Base-by-base conservation (phyloP, 2,113 vertebrate species). In the Rhipidura dahli region DNA sequence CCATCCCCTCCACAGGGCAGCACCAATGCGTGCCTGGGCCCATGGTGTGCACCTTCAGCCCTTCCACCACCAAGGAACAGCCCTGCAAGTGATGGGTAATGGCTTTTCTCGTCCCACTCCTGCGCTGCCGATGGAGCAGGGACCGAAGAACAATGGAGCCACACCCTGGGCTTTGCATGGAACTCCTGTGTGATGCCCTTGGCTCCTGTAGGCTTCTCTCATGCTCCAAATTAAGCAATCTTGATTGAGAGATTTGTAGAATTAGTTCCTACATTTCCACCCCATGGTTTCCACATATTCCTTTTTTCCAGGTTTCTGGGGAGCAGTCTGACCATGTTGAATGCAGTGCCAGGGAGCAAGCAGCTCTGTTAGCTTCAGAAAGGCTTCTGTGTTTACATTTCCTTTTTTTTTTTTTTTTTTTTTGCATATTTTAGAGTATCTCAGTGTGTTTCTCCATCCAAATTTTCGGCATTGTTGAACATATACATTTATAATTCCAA, bases 121-220 rank as follows among this genome's bases (percentile, higher is more conserved):
- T 1, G 4, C 0, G 0, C 19, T 47, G 44, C 35, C 0, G 0
- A 54, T 3, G 4, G 33, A 81, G 10, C 1, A 5, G 18, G 23
- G 33, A 71, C 33, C 39, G 51, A 79, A 42, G 13, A 47, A 47
- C 12, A 15, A 2, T 13, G 7, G 21, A 85, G 27, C 2, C 1
- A 2, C 15, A 24, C 19, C 18, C 10, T 28, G 56, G 45, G 24
- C 26, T 83, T 83, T n/a, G 10, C 2, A 2, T 37, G 21, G 60
- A 75, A 15, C 19, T 64, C 82, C 31, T 65, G 6, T 17, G 31
- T 18, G 60, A 70, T 8, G 4, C 7, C 17, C 18, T 81, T 6
- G 1, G 35, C 54, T 64, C 40, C 79, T 28, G 13, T 5, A 54
- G 31, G n/a, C 44, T 87, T 79, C 24, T 68, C 56, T 59, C 30